Conservation (phyloP, 2,888 invertebrate genomes). For the Ctena decussata region DNA sequence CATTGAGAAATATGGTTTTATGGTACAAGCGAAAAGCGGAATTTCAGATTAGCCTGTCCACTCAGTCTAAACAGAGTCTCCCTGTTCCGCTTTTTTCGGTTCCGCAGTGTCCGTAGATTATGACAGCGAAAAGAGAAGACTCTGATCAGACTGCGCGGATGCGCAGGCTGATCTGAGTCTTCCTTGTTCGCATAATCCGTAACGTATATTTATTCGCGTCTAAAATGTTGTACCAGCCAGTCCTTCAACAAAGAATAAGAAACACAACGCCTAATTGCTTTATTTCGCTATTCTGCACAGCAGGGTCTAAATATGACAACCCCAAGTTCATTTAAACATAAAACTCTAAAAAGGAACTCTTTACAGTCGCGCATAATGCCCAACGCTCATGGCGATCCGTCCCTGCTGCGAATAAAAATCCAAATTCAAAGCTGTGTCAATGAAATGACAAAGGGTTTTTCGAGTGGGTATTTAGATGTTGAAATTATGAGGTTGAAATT, state of each 20-base stretch:
- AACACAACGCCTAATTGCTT: neutral
- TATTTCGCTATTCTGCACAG: neutral
- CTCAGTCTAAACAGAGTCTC: too few relatives aligned
- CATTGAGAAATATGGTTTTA: too few relatives aligned
- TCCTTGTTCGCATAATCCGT: too few relatives aligned
- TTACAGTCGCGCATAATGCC: neutral
- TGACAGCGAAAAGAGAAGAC: too few relatives aligned
- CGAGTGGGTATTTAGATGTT: slow-evolving; percentile 6
- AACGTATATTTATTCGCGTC: too few relatives aligned
- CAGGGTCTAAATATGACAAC: neutral
- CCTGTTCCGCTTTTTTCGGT: too few relatives aligned
- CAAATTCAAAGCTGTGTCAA: neutral
- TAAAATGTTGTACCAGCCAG: neutral
- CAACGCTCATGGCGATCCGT: neutral
- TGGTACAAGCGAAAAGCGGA: too few relatives aligned
- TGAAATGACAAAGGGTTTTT: neutral
- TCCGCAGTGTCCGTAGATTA: too few relatives aligned
- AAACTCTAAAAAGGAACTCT: slow-evolving; percentile 6
- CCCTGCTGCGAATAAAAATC: neutral
- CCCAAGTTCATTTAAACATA: neutral
- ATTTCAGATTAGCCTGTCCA: too few relatives aligned
- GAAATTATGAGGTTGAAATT: slow-evolving; percentile 5
- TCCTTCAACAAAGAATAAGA: neutral
- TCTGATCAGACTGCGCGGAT: too few relatives aligned
- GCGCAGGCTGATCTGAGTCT: too few relatives aligned